Evolutionary conservation across 92 coral and sea anemone genomes (phyloP).

Genomic region (Epizoanthus scotinus): DNA sequence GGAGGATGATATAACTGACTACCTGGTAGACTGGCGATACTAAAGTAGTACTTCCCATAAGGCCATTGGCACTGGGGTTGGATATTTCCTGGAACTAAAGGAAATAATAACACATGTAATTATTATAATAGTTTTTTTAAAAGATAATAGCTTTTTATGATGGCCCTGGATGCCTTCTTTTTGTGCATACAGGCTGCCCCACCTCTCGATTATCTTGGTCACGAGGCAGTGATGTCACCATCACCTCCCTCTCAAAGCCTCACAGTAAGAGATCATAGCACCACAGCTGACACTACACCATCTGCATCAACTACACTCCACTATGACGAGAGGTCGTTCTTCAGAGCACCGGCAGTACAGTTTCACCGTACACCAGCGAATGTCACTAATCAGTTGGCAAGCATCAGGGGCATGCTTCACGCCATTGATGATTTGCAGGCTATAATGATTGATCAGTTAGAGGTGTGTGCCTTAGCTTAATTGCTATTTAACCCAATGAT

Average conservation of each 20-base stretch:
- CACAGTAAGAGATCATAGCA: slow-evolving; percentile 2
- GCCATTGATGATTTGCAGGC: slow-evolving; percentile 79
- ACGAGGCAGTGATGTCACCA: slow-evolving; percentile 15
- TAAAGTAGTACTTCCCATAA: no score
- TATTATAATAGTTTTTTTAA: no score
- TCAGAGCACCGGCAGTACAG: slow-evolving; percentile 45
- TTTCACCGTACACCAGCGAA: slow-evolving; percentile 64
- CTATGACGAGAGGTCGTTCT: slow-evolving; percentile 45
- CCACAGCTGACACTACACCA: slow-evolving; percentile 39
- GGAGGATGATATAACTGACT: no score
- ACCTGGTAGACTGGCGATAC: no score
- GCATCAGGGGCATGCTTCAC: slow-evolving; percentile 75
- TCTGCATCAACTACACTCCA: slow-evolving; percentile 30
- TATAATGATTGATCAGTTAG: slow-evolving; percentile 80
- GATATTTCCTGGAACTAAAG: no score
- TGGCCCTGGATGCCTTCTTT: background rate
- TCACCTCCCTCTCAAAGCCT: slow-evolving; percentile 27
- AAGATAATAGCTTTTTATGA: background rate
- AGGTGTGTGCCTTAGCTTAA: slow-evolving; percentile 57
- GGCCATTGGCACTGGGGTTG: no score
- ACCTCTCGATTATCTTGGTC: slow-evolving; percentile 51
- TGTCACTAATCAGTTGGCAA: slow-evolving; percentile 58
- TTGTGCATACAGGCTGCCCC: slow-evolving; percentile 70
- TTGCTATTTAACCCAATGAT: background rate
- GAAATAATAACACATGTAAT: background rate